phyloP scores from a whole-genome alignment of 1,140 invertebrate genomes.

The Pectinophora gossypiella region DNA sequence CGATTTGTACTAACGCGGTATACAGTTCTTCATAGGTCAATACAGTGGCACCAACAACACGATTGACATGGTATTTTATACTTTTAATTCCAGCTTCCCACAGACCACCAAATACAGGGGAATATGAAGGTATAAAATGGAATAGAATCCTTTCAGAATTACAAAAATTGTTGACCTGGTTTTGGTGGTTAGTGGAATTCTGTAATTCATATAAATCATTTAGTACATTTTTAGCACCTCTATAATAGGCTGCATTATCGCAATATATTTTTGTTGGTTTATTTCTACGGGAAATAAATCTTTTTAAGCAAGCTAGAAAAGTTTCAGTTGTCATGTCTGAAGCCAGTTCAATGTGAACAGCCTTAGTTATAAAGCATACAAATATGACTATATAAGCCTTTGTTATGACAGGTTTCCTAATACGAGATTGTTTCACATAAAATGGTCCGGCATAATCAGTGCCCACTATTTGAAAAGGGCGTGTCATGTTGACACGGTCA shows the following conservation, averaged over 20 bases:
- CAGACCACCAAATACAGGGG: slow-evolving; percentile 12
- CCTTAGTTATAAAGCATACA: slow-evolving; percentile 3
- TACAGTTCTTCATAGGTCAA: background rate
- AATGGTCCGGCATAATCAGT: too few relatives aligned
- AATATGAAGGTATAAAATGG: background rate
- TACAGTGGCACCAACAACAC: slow-evolving; percentile 6
- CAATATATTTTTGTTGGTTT: background rate
- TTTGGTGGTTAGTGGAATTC: background rate
- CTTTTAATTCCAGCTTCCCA: slow-evolving; percentile 44
- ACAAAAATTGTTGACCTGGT: background rate
- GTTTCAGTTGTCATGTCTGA: slow-evolving; percentile 18
- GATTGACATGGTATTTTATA: slow-evolving; percentile 31
- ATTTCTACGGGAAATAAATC: background rate
- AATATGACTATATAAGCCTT: slow-evolving; percentile 39
- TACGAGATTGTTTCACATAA: too few relatives aligned
- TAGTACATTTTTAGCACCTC: background rate
- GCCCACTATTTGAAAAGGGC: too few relatives aligned
- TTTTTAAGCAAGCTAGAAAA: slow-evolving; percentile 29
- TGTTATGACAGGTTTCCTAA: too few relatives aligned
- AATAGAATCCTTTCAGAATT: background rate
- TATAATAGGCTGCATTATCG: background rate
- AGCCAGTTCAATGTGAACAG: too few relatives aligned
- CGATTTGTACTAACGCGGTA: background rate
- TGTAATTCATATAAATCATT: background rate
- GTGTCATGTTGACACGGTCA: too few relatives aligned